Percentiles rank a stretch among this genome's conserved stretches.
These are phyloP conservation scores for Calameuta filiformis DNA, from an alignment of 2,888 invertebrate genomes.

Conservation along the genomic window DNA sequence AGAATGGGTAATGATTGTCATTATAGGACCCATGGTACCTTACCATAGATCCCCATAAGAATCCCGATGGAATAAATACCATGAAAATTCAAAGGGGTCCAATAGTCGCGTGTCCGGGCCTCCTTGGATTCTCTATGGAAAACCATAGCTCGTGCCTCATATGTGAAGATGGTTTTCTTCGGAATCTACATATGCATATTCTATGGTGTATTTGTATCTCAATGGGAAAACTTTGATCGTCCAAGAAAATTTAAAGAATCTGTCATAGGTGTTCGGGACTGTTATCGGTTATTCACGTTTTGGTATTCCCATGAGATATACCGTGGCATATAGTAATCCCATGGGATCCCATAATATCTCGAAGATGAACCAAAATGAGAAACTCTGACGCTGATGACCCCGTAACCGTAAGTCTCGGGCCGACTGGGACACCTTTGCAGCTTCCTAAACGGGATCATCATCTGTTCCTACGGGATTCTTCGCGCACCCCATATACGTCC, in stretches of 20 bases:
- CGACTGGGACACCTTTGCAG: constrained; percentile 45
- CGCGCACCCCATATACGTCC: constrained; percentile 27
- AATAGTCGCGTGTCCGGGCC: too few species aligned
- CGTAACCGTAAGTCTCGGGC: constrained; percentile 52
- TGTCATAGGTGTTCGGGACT: neutral
- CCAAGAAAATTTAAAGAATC: neutral
- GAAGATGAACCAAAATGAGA: constrained; percentile 15
- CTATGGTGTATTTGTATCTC: too few species aligned
- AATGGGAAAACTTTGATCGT: too few species aligned
- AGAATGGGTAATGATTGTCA: too few species aligned
- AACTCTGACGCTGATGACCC: constrained; percentile 44
- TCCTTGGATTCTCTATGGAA: too few species aligned
- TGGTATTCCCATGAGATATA: neutral
- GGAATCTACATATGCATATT: too few species aligned
- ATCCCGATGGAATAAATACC: too few species aligned
- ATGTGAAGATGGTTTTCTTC: too few species aligned
- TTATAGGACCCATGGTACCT: too few species aligned
- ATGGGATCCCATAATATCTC: neutral
- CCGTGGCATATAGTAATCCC: neutral
- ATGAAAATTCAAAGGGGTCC: too few species aligned
- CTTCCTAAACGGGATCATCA: constrained; percentile 62
- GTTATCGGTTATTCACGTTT: neutral
- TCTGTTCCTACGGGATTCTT: constrained; percentile 58
- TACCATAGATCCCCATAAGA: too few species aligned
- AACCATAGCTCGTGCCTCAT: too few species aligned